Percentiles rank a stretch among this genome's conserved stretches.
phyloP scores from a whole-genome alignment of 2,797 vertebrate species.

The Falco biarmicus region DNA sequence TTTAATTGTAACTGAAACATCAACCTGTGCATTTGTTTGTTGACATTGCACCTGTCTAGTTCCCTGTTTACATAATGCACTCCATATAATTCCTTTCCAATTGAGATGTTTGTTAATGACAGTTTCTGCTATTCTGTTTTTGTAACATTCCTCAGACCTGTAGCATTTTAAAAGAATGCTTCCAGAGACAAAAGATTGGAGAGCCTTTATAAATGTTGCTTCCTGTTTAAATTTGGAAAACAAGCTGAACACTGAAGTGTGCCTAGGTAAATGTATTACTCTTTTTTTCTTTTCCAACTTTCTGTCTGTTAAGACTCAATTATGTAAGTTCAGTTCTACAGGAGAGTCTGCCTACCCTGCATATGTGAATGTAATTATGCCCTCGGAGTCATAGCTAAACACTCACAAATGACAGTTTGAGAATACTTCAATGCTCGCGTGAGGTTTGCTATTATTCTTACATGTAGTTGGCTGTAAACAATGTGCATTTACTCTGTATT shows the following conservation, averaged over 20 bases:
- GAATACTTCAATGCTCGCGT: constrained; percentile 45
- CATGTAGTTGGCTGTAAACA: constrained; percentile 74
- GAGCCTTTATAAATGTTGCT: constrained; percentile 1
- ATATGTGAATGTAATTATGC: constrained; percentile 75
- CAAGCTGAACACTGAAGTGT: constrained; percentile 38
- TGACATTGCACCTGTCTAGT: neutral
- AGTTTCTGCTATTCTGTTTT: neutral
- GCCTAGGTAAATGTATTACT: constrained; percentile 39
- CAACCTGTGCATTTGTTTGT: neutral
- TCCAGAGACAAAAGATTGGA: constrained; percentile 24
- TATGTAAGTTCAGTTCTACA: constrained; percentile 18
- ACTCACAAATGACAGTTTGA: constrained; percentile 32
- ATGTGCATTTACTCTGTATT: constrained; percentile 77
- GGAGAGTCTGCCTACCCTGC: constrained; percentile 64
- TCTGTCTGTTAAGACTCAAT: constrained; percentile 26
- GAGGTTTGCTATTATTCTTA: constrained; percentile 72
- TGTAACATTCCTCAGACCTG: constrained; percentile 47
- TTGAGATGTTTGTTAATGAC: neutral
- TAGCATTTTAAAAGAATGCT: constrained; percentile 13
- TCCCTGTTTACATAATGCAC: constrained; percentile 12
- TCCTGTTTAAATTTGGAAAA: constrained; percentile 17
- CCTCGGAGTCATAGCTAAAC: constrained; percentile 50
- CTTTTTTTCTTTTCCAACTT: neutral
- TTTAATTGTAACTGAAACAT: neutral
- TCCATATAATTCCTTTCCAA: neutral